These are phyloP conservation scores for Rhabdomys pumilio DNA, from an alignment of 2,797 vertebrate genomes.

Conservation along the genomic window DNA sequence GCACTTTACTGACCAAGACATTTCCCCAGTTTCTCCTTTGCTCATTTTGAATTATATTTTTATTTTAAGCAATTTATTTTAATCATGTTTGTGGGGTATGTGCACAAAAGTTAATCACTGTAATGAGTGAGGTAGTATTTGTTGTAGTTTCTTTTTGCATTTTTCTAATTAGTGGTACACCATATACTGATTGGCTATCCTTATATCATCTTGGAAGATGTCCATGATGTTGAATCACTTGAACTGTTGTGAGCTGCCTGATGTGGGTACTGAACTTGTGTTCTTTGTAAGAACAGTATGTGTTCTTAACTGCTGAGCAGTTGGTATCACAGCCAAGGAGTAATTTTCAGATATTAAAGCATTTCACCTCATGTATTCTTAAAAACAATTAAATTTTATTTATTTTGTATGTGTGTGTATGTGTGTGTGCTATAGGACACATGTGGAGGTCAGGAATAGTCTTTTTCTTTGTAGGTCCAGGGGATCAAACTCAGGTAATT, in stretches of 20 bases:
- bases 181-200: neutral
- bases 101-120: neutral
- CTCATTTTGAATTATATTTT: neutral
- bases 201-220: conserved; percentile 1
- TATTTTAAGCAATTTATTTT: neutral
- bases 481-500: neutral
- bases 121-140: neutral
- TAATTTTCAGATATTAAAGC: neutral
- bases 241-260: neutral
- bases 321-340: neutral
- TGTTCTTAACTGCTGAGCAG: neutral
- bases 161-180: conserved; percentile 17
- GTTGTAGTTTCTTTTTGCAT: neutral
- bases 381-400: neutral
- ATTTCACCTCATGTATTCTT: neutral
- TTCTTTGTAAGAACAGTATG: neutral
- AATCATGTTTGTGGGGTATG: neutral
- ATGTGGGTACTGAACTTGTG: neutral
- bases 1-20: neutral
- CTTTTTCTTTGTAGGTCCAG: neutral
- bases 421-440: neutral
- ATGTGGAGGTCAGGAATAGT: neutral
- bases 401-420: neutral
- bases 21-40: neutral
- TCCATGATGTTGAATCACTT: neutral